Conservation (phyloP, 2,888 invertebrate genomes). For the Ectemnius cavifrons region DNA sequence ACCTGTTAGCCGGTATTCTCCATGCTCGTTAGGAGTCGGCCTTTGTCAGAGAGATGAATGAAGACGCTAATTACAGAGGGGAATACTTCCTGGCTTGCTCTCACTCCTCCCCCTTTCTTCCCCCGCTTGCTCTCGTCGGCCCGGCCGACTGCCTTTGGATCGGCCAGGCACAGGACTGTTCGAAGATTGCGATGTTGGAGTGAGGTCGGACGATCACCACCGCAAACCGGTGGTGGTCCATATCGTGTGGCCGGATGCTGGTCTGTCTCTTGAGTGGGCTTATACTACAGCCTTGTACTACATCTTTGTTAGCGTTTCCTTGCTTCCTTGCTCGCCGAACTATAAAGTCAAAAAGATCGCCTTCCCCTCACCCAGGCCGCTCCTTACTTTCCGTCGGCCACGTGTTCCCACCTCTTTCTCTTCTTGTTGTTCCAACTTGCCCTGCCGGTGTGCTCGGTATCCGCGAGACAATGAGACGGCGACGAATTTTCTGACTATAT, state of each 20-base stretch:
- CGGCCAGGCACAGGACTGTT: constrained; percentile 42
- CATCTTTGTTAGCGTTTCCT: constrained; percentile 15
- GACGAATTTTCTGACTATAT: no score
- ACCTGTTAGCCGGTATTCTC: constrained; percentile 52
- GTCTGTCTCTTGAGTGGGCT: constrained; percentile 39
- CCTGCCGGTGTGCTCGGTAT: no score
- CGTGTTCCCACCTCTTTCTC: not conserved
- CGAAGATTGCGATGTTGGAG: constrained; percentile 25
- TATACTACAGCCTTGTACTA: constrained; percentile 31
- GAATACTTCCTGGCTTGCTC: constrained; percentile 60
- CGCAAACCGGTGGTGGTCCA: constrained; percentile 50
- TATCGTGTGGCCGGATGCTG: constrained; percentile 52
- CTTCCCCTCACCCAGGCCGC: constrained; percentile 40
- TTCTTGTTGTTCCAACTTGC: no score
- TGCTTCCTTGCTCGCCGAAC: constrained; percentile 18
- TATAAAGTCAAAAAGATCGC: constrained; percentile 32
- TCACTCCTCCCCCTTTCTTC: no score
- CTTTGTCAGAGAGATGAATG: constrained; percentile 67
- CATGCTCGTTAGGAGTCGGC: constrained; percentile 48
- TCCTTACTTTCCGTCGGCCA: constrained; percentile 30
- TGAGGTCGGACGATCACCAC: constrained; percentile 44
- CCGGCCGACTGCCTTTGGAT: constrained; percentile 30
- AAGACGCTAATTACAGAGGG: constrained; percentile 71
- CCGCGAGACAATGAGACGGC: no score
- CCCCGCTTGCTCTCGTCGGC: not conserved